Base-by-base conservation (phyloP, 2,797 vertebrate species). In the Epinephelus malabaricus region DNA sequence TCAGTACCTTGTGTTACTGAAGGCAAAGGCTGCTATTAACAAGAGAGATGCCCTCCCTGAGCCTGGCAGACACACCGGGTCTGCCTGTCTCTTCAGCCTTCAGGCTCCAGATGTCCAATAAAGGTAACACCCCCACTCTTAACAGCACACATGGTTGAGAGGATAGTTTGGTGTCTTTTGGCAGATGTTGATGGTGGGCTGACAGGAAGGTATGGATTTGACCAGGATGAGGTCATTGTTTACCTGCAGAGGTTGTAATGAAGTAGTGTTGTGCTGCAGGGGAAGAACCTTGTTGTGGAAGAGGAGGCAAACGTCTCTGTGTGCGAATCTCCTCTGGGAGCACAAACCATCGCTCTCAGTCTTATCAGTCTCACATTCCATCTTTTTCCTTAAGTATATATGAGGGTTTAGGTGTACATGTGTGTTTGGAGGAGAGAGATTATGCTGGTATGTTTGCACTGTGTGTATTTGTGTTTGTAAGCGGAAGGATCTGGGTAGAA, bases 1-100 rank as follows among this genome's bases (percentile, higher is more conserved):
- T 93, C 89, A 82, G 79, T 87, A 80, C 89, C 86, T 85, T 46
- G 67, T 84, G 79, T 81, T 88, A 87, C 90, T 88, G 83, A 90
- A 93, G 88, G 85, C 84, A 90, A 88, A 91, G 85, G 88, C 86
- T 88, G 88, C 86, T 90, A 93, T 94, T 93, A 93, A 89, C 90
- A 91, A 88, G 86, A 83, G 83, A 83, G 83, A 86, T 84, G 87
- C 88, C 89, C 86, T 83, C 64, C 47, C 79, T 43, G 64, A 81
- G 79, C 78, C 78, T 51, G 19, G 74, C 83, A 88, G 89, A 74
- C 78, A 86, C 63, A 56, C 67, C 30, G 15, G 71, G 78, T 89
- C 81, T 86, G 69, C 86, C 87, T 86, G 86, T 90, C 81, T 94
- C 69, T 46, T 77, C 76, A 89, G 91, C 90, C 93, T 87, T 79